Percentiles rank a stretch among this genome's conserved stretches.
phyloP scores from a whole-genome alignment of 1,140 invertebrate species.

The Arion vulgaris region DNA sequence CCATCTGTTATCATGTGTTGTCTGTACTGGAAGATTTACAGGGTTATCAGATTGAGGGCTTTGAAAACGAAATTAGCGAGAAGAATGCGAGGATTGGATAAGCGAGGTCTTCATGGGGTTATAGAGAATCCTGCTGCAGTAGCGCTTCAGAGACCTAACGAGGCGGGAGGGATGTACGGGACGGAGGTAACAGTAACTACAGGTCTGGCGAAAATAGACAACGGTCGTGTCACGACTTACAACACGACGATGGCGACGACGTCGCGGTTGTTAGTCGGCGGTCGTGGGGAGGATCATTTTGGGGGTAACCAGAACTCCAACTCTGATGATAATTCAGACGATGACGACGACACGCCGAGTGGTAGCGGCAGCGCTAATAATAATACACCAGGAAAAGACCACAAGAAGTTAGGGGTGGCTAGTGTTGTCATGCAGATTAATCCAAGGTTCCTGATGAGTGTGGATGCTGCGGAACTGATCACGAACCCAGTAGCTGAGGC shows the following conservation, averaged over 20 bases:
- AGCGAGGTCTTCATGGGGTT: slow-evolving; percentile 55
- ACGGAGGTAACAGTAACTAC: slow-evolving; percentile 63
- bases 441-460: neutral
- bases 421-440: neutral
- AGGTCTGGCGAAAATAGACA: slow-evolving; percentile 56
- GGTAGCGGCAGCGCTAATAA: slow-evolving; percentile 76
- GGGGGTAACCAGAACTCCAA: slow-evolving; percentile 84
- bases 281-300: slow-evolving; percentile 77
- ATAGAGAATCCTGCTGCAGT: slow-evolving; percentile 61
- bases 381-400: slow-evolving; percentile 64
- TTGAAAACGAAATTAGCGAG: slow-evolving; percentile 78
- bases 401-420: slow-evolving; percentile 39
- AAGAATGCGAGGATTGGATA: slow-evolving; percentile 44
- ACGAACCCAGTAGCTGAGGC: slow-evolving; percentile 59
- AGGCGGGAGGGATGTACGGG: slow-evolving; percentile 26
- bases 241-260: slow-evolving; percentile 72
- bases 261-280: neutral
- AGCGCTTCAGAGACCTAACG: neutral
- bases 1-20: slow-evolving; percentile 99
- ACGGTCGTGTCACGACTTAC: slow-evolving; percentile 68
- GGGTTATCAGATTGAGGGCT: slow-evolving; percentile 86
- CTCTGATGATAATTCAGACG: slow-evolving; percentile 81
- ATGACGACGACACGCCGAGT: slow-evolving; percentile 74
- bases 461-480: slow-evolving; percentile 70
- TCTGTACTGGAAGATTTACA: slow-evolving; percentile 98